phyloP scores from a whole-genome alignment of 1,140 invertebrate genomes.

The Anastrepha ludens region DNA sequence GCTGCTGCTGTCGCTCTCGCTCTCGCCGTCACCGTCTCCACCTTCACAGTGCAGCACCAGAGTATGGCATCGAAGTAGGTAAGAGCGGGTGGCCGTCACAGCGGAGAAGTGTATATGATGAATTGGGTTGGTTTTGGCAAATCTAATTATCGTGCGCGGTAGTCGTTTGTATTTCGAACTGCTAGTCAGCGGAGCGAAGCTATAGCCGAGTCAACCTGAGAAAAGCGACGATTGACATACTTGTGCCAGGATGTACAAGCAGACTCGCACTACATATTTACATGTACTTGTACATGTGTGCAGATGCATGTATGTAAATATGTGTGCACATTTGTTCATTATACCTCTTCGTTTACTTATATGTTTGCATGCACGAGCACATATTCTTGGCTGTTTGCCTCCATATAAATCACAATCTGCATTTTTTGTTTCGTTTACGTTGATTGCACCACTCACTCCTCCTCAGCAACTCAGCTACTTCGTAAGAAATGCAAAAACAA shows the following conservation, averaged over 20 bases:
- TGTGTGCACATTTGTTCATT: not conserved
- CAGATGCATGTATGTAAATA: not conserved
- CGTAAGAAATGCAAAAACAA: too few relatives aligned
- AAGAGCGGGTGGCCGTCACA: not conserved
- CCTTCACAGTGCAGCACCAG: not conserved
- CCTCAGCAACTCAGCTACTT: too few relatives aligned
- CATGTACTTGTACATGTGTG: not conserved
- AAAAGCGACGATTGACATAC: slow-evolving; percentile 44
- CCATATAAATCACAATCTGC: too few relatives aligned
- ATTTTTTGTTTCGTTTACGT: too few relatives aligned
- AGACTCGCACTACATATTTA: too few relatives aligned
- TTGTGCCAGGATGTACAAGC: not conserved
- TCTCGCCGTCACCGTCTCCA: not conserved
- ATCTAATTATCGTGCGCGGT: slow-evolving; percentile 34
- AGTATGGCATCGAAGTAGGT: not conserved
- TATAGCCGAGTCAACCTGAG: not conserved
- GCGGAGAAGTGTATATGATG: not conserved
- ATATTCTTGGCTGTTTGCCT: too few relatives aligned
- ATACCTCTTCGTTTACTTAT: too few relatives aligned
- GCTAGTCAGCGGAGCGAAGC: not conserved
- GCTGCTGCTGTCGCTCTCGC: too few relatives aligned
- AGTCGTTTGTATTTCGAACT: not conserved
- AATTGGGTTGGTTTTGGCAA: slow-evolving; percentile 44
- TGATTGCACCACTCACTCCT: too few relatives aligned
- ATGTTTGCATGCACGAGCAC: too few relatives aligned